phyloP scores from a whole-genome alignment of 2,797 vertebrate genomes.

The Pipistrellus nathusii region DNA sequence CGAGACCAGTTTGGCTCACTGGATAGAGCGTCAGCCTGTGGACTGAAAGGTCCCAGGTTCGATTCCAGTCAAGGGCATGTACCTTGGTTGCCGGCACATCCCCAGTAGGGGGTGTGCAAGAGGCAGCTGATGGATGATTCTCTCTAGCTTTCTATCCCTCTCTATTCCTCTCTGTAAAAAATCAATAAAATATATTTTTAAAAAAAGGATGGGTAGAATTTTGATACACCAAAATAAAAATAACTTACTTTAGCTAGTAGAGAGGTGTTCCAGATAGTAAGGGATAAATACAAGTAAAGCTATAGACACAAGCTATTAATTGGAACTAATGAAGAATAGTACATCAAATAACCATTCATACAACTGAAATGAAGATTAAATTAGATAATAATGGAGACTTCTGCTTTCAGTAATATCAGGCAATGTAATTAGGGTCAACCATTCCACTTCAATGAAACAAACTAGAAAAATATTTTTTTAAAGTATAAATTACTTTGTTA shows the following conservation, averaged over 20 bases:
- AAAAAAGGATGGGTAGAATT: background rate
- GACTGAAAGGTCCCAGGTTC: too few relatives aligned
- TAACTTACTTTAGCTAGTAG: background rate
- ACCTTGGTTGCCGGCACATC: too few relatives aligned
- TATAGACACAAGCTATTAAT: background rate
- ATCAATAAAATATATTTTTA: too few relatives aligned
- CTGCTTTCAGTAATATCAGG: background rate
- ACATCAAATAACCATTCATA: background rate
- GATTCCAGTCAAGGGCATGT: too few relatives aligned
- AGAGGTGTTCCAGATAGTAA: background rate
- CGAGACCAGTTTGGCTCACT: too few relatives aligned
- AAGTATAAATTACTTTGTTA: background rate
- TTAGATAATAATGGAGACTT: background rate
- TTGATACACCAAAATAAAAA: background rate
- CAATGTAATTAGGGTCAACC: background rate
- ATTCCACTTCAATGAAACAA: background rate
- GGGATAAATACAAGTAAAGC: background rate
- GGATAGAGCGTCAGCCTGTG: too few relatives aligned
- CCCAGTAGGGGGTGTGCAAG: too few relatives aligned
- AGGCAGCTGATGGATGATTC: too few relatives aligned
- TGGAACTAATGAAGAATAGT: background rate
- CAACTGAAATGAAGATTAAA: background rate
- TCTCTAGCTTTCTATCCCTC: too few relatives aligned
- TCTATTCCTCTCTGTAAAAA: too few relatives aligned
- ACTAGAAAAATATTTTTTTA: background rate